Base-by-base conservation (phyloP, 2,888 invertebrate species). In the Ophioninae sp. region DNA sequence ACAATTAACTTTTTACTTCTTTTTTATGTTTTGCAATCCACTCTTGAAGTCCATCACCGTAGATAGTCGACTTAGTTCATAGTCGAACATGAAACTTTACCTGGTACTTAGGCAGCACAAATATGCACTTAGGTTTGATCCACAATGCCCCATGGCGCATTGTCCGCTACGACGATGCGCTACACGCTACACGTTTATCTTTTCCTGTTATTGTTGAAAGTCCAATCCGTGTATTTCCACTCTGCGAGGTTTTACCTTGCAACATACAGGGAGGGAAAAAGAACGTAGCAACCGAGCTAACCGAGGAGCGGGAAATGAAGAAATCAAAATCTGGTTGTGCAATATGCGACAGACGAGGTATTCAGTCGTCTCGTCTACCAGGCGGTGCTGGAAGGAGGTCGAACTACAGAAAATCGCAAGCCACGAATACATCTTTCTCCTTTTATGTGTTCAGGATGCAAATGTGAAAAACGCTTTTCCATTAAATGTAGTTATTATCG, bases 401-500 rank as follows among this genome's bases (percentile, higher is more conserved):
- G 64, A 70, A 73, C 56, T 59, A 44, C 57, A 41, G 30, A 70
- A 79, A 75, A 64, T 69, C 50, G 69, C 70, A 44, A 65, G 74
- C 59, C 69, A 17, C 59, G 59, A 65, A 57, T 50, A 64, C 69
- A 30, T 61, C 13, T 59, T 65, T 39, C 59, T 30, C 41, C 20
- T 56, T 70, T 44, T 39, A 20, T 10, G 20, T 20, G n/a, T 50
- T n/a, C 37, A 59, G 23, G 67, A 61, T 21, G 74, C 50, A 44
- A 68, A 44, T 8, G 67, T 79, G 85, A 84, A 88, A 88, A 88
- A 86, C 86, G 87, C 81, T 88, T 87, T 87, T 82, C 88, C 86
- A 88, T 89, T 87, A 88, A 89, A 89, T 90, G 83, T 85, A 87
- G 86, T 90, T 90, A 89, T 73, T 87, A 89, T 86, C 89, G 89